A percentile compares a stretch with the other conserved stretches of the same genome.
phyloP scores from a whole-genome alignment of 1,140 invertebrate species.

The Drosophila pachea region DNA sequence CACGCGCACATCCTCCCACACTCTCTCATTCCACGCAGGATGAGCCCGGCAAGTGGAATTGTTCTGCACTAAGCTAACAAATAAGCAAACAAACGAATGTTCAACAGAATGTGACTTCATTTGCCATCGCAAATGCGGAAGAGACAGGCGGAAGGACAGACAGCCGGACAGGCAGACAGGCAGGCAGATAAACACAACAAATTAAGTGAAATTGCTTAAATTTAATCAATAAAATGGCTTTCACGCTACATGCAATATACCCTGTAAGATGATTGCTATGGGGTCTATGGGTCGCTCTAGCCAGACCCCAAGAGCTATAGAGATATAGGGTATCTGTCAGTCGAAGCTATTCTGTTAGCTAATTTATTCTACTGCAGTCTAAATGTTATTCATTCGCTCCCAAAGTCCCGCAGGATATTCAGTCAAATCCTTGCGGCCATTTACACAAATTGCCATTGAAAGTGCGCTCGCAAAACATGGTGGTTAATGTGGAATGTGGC shows the following conservation, averaged over 20 bases:
- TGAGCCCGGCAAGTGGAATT: not conserved
- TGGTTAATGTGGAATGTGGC: slow-evolving; percentile 8
- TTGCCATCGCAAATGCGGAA: slow-evolving; percentile 21
- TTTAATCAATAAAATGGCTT: slow-evolving; percentile 61
- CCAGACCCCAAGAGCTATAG: no score
- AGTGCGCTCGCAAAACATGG: slow-evolving; percentile 35
- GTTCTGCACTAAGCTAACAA: slow-evolving; percentile 11
- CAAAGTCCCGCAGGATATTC: slow-evolving; percentile 14
- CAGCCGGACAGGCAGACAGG: slow-evolving; percentile 1
- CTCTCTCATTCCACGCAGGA: not conserved
- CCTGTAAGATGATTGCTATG: not conserved
- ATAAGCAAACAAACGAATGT: slow-evolving; percentile 30
- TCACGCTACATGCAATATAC: not conserved
- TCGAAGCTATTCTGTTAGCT: not conserved
- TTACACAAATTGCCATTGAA: slow-evolving; percentile 62
- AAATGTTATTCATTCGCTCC: not conserved
- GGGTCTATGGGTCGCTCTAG: no score
- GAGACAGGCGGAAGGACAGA: no score
- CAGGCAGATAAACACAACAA: slow-evolving; percentile 1
- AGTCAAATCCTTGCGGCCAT: slow-evolving; percentile 54
- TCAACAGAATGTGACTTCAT: slow-evolving; percentile 52
- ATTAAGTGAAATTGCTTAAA: slow-evolving; percentile 31
- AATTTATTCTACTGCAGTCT: not conserved
- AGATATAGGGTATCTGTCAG: not conserved
- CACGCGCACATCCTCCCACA: no score